Evolutionary conservation across 2,888 invertebrate genomes (phyloP).

Genomic region (Pterostichus madidus): DNA sequence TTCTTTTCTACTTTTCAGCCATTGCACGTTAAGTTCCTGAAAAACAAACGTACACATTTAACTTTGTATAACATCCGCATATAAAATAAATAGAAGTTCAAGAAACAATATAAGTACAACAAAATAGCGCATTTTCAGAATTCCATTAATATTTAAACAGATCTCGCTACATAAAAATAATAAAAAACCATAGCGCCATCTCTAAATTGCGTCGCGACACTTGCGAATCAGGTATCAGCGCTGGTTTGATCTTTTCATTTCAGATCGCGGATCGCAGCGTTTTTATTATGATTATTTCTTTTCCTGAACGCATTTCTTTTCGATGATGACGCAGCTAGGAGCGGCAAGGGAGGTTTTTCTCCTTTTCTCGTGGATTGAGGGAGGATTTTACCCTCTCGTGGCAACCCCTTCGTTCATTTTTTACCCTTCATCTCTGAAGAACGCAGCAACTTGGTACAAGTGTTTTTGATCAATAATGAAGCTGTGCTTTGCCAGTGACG

Average conservation of each 20-base stretch:
- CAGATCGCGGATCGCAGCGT: constrained; percentile 15
- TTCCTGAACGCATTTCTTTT: constrained; percentile 23
- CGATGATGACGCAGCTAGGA: not conserved
- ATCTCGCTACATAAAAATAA: constrained; percentile 9
- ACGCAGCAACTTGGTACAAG: constrained; percentile 43
- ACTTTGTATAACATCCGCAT: too few species aligned
- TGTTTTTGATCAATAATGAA: constrained; percentile 64
- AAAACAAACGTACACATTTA: too few species aligned
- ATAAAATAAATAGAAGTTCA: constrained; percentile 19
- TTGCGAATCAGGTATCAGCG: constrained; percentile 15
- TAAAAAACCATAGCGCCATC: constrained; percentile 27
- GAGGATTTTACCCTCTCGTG: constrained; percentile 28
- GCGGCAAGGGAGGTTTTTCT: not conserved
- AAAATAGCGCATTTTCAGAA: constrained; percentile 5
- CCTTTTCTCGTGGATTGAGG: not conserved
- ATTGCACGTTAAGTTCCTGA: too few species aligned
- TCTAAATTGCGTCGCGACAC: constrained; percentile 12
- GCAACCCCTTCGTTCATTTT: constrained; percentile 56
- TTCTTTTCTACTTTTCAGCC: too few species aligned
- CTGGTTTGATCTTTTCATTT: constrained; percentile 44
- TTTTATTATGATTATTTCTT: constrained; percentile 53
- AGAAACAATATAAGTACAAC: constrained; percentile 18
- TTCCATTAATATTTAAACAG: constrained; percentile 42
- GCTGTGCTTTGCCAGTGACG: constrained; percentile 47
- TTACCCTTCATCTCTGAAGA: constrained; percentile 52